These are phyloP conservation scores for Bhutanitis thaidina DNA, from an alignment of 2,888 invertebrate species.

Conservation along the genomic window DNA sequence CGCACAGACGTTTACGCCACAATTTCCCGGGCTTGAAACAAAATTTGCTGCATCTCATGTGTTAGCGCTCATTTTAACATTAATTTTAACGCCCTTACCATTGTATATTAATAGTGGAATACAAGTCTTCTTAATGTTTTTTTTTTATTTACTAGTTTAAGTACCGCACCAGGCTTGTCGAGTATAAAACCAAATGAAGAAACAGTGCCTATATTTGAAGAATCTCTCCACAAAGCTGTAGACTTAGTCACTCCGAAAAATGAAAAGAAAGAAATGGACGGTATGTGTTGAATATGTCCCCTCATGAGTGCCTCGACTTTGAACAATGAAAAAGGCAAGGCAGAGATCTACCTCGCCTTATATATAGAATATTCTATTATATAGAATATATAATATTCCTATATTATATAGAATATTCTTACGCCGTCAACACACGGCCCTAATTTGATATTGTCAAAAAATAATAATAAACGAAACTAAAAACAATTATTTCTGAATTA, in stretches of 20 bases:
- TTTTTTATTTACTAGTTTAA: conserved; percentile 36
- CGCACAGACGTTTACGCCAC: conserved; percentile 37
- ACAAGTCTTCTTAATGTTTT: no score
- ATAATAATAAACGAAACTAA: no score
- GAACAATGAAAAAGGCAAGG: no score
- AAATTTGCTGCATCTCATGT: conserved; percentile 44
- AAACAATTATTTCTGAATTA: no score
- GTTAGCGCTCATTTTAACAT: conserved; percentile 30
- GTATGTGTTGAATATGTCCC: conserved; percentile 33
- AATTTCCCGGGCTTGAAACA: conserved; percentile 32
- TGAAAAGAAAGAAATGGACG: conserved; percentile 42
- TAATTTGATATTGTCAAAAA: no score
- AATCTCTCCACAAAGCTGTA: conserved; percentile 40
- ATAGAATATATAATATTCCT: no score
- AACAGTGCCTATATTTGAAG: conserved; percentile 33
- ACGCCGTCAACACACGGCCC: no score
- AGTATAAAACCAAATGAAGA: conserved; percentile 36
- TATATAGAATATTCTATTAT: no score
- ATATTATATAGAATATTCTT: no score
- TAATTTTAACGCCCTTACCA: not conserved
- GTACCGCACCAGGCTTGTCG: conserved; percentile 52
- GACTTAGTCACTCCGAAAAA: conserved; percentile 41
- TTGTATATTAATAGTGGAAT: no score
- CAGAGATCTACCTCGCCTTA: no score
- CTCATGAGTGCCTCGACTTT: no score